Conservation (phyloP, 2,888 invertebrate species). For the Andrena minutula region DNA sequence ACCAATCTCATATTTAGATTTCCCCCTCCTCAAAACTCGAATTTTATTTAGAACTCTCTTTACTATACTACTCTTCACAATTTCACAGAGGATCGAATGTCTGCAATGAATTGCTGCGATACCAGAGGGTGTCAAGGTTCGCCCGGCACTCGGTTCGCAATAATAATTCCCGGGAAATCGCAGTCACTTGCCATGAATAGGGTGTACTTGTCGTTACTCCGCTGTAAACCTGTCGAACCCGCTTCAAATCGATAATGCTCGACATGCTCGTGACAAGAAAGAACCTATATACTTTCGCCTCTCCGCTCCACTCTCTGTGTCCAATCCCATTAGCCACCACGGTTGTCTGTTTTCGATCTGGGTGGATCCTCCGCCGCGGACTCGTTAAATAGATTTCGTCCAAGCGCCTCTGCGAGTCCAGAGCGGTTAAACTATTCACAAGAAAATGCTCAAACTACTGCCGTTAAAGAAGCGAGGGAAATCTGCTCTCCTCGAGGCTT, state of each 20-base stretch:
- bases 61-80: too few relatives aligned
- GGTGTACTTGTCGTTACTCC: neutral
- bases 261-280: neutral
- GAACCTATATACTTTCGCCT: neutral
- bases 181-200: neutral
- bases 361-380: neutral
- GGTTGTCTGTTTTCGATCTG: neutral
- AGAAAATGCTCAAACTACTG: neutral
- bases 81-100: too few relatives aligned
- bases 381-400: neutral
- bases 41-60: too few relatives aligned
- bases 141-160: neutral
- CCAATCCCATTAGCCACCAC: neutral
- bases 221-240: constrained; percentile 1
- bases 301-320: neutral
- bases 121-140: neutral
- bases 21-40: too few relatives aligned
- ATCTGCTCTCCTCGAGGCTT: neutral
- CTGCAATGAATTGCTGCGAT: too few relatives aligned
- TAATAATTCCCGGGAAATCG: constrained; percentile 3
- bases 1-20: too few relatives aligned
- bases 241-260: neutral
- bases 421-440: neutral
- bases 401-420: neutral
- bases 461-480: neutral